Percentiles rank a stretch among this genome's conserved stretches.
These are phyloP conservation scores for Apocrypta bakeri DNA, from an alignment of 1,140 invertebrate genomes.

Conservation along the genomic window DNA sequence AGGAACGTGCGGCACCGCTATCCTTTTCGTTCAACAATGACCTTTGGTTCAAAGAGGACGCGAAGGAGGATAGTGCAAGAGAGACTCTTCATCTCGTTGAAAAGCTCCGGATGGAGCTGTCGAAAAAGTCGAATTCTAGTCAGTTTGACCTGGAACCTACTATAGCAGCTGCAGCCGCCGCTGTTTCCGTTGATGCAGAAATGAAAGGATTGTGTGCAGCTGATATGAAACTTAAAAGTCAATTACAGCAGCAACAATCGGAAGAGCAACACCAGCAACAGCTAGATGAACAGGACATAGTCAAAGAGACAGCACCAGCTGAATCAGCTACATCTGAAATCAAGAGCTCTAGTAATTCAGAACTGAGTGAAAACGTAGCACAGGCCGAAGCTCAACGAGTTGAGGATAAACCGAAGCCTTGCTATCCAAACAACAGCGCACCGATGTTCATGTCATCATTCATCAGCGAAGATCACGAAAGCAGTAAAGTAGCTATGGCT, in stretches of 20 bases:
- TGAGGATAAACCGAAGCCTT: conserved; percentile 67
- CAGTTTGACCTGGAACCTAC: conserved; percentile 68
- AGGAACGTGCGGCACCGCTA: conserved; percentile 76
- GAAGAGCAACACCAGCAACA: conserved; percentile 4
- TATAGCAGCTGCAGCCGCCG: conserved; percentile 19
- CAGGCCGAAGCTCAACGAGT: conserved; percentile 51
- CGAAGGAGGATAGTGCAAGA: conserved; percentile 84
- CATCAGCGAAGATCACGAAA: conserved; percentile 63
- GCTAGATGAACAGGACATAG: conserved; percentile 21
- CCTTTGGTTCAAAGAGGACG: conserved; percentile 84
- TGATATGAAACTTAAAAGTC: conserved; percentile 40
- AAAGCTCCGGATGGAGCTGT: conserved; percentile 82
- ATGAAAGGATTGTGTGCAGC: conserved; percentile 40
- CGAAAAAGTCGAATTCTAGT: conserved; percentile 78
- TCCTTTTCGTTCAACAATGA: conserved; percentile 80
- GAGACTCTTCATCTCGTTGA: conserved; percentile 87
- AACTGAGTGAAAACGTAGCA: not conserved
- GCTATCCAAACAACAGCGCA: conserved; percentile 64
- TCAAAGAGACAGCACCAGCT: not conserved
- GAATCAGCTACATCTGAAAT: conserved; percentile 19
- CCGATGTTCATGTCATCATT: conserved; percentile 58
- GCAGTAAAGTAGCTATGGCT: conserved; percentile 66
- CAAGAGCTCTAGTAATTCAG: conserved; percentile 27
- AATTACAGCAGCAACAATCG: not conserved
- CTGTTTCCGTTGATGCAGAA: conserved; percentile 56